phyloP scores from a whole-genome alignment of 1,140 invertebrate species.

The Diorhabda elongata region DNA sequence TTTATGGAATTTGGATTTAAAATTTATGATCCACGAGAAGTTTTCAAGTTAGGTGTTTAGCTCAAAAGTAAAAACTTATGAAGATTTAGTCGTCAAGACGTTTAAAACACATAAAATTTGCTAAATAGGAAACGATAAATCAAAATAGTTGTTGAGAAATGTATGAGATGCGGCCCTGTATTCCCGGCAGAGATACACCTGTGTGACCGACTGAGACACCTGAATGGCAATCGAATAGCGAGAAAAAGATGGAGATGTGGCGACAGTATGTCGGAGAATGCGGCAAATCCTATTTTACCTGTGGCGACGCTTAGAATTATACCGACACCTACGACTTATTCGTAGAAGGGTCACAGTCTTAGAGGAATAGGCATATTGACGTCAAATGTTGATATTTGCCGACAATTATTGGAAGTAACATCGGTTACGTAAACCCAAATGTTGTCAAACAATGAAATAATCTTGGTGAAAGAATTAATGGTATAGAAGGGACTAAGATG shows the following conservation, averaged over 20 bases:
- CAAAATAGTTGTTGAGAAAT: too few relatives aligned
- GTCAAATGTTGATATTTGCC: constrained; percentile 19
- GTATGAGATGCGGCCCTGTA: background rate
- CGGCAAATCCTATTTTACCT: constrained; percentile 41
- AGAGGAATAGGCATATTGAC: constrained; percentile 1
- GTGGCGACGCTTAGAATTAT: constrained; percentile 25
- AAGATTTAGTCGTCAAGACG: too few relatives aligned
- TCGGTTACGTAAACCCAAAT: constrained; percentile 18
- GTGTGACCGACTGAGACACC: constrained; percentile 24
- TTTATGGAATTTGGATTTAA: too few relatives aligned
- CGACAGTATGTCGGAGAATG: constrained; percentile 39
- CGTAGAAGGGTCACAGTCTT: constrained; percentile 16
- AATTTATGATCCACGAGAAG: too few relatives aligned
- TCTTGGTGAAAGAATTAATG: constrained; percentile 4
- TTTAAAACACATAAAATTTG: too few relatives aligned
- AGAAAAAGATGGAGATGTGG: constrained; percentile 31
- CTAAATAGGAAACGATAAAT: too few relatives aligned
- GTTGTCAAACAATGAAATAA: constrained; percentile 21
- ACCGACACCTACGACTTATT: constrained; percentile 17
- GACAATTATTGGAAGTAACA: constrained; percentile 9
- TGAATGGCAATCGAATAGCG: constrained; percentile 8
- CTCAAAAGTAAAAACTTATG: too few relatives aligned
- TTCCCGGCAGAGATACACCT: constrained; percentile 27
- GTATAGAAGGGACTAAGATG: background rate
- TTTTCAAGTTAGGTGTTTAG: too few relatives aligned